Conservation (phyloP, 2,113 vertebrate genomes). For the Poeciliopsis retropinna region DNA sequence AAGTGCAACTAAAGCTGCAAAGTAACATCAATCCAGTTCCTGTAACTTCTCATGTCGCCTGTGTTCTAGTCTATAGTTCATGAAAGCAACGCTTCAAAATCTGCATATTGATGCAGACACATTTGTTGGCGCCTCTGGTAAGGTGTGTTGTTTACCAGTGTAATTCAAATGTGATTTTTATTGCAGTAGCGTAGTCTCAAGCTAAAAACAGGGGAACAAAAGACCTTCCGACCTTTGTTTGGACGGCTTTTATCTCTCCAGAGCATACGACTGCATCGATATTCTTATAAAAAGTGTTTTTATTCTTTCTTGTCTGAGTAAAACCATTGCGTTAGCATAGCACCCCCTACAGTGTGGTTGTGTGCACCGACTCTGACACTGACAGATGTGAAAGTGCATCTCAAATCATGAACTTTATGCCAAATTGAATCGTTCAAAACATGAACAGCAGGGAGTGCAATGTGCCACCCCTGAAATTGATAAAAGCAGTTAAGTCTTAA, state of each 20-base stretch:
- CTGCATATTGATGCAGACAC: no score
- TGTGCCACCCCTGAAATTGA: not conserved
- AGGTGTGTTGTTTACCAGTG: no score
- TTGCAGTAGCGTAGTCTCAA: no score
- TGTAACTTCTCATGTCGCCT: constrained; percentile 1
- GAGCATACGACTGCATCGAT: not conserved
- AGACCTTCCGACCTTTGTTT: no score
- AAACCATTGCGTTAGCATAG: not conserved
- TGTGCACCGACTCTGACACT: not conserved
- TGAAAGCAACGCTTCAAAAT: not conserved
- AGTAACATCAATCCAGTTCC: constrained; percentile 24
- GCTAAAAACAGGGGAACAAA: no score
- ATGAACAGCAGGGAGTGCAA: not conserved
- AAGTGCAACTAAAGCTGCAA: constrained; percentile 37
- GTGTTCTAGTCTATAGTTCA: not conserved
- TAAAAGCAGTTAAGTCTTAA: not conserved
- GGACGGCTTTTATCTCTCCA: no score
- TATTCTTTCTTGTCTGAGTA: not conserved
- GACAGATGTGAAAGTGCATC: not conserved
- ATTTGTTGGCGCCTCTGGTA: no score
- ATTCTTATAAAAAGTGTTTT: not conserved
- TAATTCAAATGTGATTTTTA: no score
- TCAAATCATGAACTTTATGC: not conserved
- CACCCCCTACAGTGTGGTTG: no score
- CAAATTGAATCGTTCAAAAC: not conserved